Evolutionary conservation across 2,113 vertebrate species (phyloP), one percentile per base, ranked within the genome.

Genomic region (Empidonax alnorum): DNA sequence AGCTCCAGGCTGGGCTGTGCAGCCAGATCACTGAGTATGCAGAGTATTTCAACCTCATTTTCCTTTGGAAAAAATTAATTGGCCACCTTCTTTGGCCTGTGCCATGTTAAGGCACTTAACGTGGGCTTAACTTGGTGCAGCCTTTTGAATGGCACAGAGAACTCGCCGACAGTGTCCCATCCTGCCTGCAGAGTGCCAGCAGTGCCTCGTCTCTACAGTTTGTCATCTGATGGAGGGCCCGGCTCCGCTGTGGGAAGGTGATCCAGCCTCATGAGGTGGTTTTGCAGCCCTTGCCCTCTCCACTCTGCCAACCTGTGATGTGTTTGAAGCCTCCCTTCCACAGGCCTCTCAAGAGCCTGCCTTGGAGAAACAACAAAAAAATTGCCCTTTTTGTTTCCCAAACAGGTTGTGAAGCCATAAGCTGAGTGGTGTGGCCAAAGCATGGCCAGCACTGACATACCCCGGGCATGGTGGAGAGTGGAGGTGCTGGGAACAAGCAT

Each of bases 391-490:
- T 28, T n/a, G 44, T 39, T 87, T 76, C 50, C 23, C 1, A 0
- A 20, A 49, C 0, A 1, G 6, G 21, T 30, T 65, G 33, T 31
- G 49, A 44, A 76, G 44, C 28, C 33, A 31, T 37, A 56, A 37
- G 49, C 59, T 39, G 21, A 59, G 35, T 8, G 24, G n/a, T 10
- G 10, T 27, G 24, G 59, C 35, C 15, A 10, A 35, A 59, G n/a
- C 22, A 4, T 37, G 58, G 24, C 35, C 37, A 37, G 23, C 23
- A 14, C 27, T 33, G 49, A 22, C 13, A 2, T 33, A 25, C 44
- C 46, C 12, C 14, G 10, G 50, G 35, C 5, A 0, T 5, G 24
- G 13, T 19, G 71, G 22, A 47, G 67, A 24, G 46, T 0, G 0
- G 56, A 37, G 41, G 27, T 72, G 72, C 41, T 17, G 10, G 35